Conservation (phyloP, 2,113 vertebrate species). For the Zosterops borbonicus region DNA sequence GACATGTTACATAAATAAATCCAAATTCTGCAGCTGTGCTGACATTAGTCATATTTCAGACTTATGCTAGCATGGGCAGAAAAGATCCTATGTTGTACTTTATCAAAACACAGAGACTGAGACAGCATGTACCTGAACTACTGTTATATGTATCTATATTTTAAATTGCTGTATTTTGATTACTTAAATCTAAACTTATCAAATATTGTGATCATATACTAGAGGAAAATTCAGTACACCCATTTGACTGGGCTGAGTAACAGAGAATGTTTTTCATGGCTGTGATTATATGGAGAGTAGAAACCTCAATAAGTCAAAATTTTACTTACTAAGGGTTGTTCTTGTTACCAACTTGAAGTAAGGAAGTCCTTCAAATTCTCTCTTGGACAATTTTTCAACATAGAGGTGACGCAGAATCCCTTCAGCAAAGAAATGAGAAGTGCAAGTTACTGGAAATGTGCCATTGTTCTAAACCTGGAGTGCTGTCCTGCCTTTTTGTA, state of each 20-base stretch:
- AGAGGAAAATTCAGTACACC: neutral
- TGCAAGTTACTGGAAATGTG: neutral
- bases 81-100: neutral
- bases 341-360: constrained; percentile 81
- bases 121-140: neutral
- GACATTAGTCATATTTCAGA: neutral
- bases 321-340: constrained; percentile 80
- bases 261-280: neutral
- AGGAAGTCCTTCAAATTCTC: constrained; percentile 78
- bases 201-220: neutral
- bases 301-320: neutral
- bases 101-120: neutral
- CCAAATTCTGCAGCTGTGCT: neutral
- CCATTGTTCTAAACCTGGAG: neutral
- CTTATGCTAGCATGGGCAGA: neutral
- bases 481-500: neutral
- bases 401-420: constrained; percentile 77
- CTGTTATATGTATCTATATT: neutral
- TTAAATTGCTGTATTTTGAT: neutral
- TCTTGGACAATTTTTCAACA: constrained; percentile 78
- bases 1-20: neutral
- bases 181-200: neutral
- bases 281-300: neutral
- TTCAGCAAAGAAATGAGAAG: constrained; percentile 41
- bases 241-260: neutral